phyloP scores from a whole-genome alignment of 2,797 vertebrate species.

The Pipistrellus kuhlii region DNA sequence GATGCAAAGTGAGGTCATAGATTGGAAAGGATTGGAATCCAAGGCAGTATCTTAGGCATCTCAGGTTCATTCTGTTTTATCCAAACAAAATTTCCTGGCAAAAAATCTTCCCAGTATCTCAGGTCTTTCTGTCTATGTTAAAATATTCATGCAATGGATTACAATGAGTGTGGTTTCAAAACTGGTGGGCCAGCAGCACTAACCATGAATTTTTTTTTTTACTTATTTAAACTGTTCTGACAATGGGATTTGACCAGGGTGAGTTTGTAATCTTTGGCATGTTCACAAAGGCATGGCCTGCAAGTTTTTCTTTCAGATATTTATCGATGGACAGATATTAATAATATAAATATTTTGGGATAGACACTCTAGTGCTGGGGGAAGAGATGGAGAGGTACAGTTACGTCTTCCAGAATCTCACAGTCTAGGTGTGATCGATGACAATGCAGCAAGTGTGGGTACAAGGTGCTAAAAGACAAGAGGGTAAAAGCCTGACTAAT shows the following conservation, averaged over 20 bases:
- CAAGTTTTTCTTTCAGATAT: not conserved
- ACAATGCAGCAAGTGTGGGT: not conserved
- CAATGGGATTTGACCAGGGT: not conserved
- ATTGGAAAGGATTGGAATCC: not conserved
- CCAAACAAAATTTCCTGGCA: constrained; percentile 14
- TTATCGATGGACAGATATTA: not conserved
- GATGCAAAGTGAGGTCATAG: not conserved
- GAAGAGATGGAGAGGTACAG: not conserved
- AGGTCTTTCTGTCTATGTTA: not conserved
- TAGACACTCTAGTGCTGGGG: not conserved
- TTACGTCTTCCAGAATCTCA: not conserved
- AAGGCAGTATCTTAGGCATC: not conserved
- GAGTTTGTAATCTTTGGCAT: not conserved
- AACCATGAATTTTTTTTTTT: not conserved
- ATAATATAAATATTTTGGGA: not conserved
- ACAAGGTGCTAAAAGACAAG: not conserved
- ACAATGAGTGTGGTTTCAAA: not conserved
- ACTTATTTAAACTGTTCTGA: constrained; percentile 1
- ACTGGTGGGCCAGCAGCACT: not conserved
- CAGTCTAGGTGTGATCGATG: not conserved
- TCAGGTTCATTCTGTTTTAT: not conserved
- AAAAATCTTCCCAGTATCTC: not conserved
- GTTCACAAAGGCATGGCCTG: not conserved
- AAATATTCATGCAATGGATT: not conserved
- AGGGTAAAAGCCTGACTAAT: not conserved